Evolutionary conservation across 2,113 vertebrate species (phyloP).

Genomic region (Hemiprocne comata): DNA sequence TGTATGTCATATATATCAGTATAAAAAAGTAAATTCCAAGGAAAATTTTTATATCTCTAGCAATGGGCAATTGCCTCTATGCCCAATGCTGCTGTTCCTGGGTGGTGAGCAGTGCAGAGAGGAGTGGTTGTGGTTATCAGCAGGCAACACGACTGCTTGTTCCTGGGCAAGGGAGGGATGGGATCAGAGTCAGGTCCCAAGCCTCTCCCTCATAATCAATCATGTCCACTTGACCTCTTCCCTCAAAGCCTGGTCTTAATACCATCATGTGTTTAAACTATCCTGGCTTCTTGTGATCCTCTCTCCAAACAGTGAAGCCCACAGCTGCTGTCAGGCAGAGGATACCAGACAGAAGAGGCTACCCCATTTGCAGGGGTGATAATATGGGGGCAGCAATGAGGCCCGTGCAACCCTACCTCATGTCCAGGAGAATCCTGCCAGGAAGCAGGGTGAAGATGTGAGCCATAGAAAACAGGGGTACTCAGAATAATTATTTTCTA

Average conservation of each 20-base stretch:
- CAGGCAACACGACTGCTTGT: rapidly evolving
- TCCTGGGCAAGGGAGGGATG: not conserved
- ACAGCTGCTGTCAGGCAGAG: not conserved
- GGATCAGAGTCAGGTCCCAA: not conserved
- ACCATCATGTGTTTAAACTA: not conserved
- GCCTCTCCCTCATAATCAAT: not conserved
- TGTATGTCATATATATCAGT: not conserved
- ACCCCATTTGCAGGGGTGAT: not conserved
- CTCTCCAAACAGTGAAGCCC: not conserved
- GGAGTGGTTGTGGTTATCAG: not conserved
- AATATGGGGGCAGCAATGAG: rapidly evolving
- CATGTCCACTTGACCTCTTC: not conserved
- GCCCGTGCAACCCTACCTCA: not conserved
- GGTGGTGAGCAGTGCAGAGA: not conserved
- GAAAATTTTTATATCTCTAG: not conserved
- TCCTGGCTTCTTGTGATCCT: not conserved
- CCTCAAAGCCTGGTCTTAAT: not conserved
- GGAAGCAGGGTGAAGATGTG: not conserved
- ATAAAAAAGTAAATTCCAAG: not conserved
- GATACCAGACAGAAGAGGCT: not conserved
- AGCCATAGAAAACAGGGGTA: not conserved
- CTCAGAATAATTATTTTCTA: not conserved
- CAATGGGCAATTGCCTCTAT: not conserved
- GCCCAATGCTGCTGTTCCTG: not conserved
- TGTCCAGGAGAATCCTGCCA: not conserved